phyloP scores from a whole-genome alignment of 2,797 vertebrate species.

The Poeciliopsis infans region DNA sequence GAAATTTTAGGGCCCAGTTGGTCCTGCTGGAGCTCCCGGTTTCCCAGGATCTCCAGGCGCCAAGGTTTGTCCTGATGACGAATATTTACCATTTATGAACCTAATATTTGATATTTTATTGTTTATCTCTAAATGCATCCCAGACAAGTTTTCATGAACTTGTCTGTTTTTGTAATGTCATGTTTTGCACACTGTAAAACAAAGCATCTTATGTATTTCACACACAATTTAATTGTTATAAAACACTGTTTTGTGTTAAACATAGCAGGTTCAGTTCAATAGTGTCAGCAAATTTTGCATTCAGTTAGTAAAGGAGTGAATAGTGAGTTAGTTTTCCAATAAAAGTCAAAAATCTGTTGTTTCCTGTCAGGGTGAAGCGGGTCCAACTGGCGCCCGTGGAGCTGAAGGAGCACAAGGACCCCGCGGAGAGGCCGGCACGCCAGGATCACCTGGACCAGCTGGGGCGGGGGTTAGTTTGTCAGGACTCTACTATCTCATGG shows the following conservation, averaged over 20 bases:
- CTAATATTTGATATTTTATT: not conserved
- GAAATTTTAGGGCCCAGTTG: slow-evolving; percentile 88
- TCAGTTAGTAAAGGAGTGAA: not conserved
- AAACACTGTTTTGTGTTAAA: not conserved
- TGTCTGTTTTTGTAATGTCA: not conserved
- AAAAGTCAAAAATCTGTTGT: not conserved
- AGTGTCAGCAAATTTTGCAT: not conserved
- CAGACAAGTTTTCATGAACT: not conserved
- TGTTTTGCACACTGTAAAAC: not conserved
- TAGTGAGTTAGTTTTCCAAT: not conserved
- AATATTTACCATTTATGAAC: not conserved
- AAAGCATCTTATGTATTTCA: not conserved
- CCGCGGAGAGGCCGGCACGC: slow-evolving; percentile 91
- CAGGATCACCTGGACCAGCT: slow-evolving; percentile 93
- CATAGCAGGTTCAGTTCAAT: not conserved
- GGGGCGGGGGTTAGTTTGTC: slow-evolving; percentile 83
- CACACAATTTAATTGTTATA: not conserved
- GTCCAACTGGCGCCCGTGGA: slow-evolving; percentile 92
- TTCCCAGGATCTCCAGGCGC: slow-evolving; percentile 96
- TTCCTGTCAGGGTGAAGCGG: slow-evolving; percentile 90
- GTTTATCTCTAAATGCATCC: not conserved
- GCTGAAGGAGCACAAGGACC: slow-evolving; percentile 92
- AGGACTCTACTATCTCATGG: not conserved
- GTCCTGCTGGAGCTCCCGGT: slow-evolving; percentile 92
- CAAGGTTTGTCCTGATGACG: slow-evolving; percentile 82